These are phyloP conservation scores for Mactromeris polynyma DNA, from an alignment of 2,888 invertebrate species.

Conservation along the genomic window DNA sequence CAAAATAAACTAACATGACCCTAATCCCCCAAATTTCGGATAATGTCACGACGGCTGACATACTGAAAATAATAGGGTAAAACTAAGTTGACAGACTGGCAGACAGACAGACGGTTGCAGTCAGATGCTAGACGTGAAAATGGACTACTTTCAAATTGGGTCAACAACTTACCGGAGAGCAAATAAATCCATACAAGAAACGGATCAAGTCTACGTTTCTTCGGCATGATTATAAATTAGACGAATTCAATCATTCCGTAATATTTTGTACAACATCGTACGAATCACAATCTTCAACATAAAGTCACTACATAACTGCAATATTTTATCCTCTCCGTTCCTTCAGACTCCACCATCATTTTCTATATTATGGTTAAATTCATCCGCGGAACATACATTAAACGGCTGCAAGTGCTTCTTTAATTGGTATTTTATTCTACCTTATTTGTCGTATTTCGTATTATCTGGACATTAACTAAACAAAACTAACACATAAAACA, in stretches of 20 bases:
- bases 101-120: conserved; percentile 16
- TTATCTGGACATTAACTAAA: not conserved
- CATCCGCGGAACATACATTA: conserved; percentile 51
- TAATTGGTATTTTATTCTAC: conserved; percentile 6
- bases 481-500: not conserved
- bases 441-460: not conserved
- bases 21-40: not conserved
- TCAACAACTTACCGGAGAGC: conserved; percentile 65
- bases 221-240: conserved; percentile 50
- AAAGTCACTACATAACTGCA: conserved; percentile 14
- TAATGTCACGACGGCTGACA: not conserved
- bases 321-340: conserved; percentile 22
- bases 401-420: conserved; percentile 30
- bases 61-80: not conserved
- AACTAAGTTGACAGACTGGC: not conserved
- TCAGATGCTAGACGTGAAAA: conserved; percentile 21
- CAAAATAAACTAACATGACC: not conserved
- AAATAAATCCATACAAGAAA: conserved; percentile 63
- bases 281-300: not conserved
- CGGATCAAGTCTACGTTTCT: conserved; percentile 64
- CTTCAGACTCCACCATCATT: conserved; percentile 69
- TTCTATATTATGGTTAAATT: conserved; percentile 52
- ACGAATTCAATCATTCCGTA: conserved; percentile 13
- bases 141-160: conserved; percentile 55
- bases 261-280: not conserved